phyloP scores from a whole-genome alignment of 1,140 invertebrate species.

The Neodiprion virginianus region DNA sequence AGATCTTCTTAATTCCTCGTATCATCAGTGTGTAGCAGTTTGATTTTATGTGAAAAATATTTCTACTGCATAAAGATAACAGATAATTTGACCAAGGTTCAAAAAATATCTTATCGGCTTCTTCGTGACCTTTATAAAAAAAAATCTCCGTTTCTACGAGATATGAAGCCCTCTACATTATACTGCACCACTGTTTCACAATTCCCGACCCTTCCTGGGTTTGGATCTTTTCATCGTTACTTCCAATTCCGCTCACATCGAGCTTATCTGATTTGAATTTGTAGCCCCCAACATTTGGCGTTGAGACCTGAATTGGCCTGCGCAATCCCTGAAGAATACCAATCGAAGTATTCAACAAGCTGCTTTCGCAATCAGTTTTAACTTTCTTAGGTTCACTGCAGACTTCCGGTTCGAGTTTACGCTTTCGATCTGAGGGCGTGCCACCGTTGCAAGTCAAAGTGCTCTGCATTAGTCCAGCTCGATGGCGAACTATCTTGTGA shows the following conservation, averaged over 20 bases:
- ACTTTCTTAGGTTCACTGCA: conserved; percentile 35
- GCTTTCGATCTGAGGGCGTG: conserved; percentile 41
- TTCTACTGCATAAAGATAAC: too few species aligned
- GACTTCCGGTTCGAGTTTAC: conserved; percentile 34
- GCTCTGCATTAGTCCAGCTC: conserved; percentile 28
- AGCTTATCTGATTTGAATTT: conserved; percentile 41
- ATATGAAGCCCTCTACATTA: background rate
- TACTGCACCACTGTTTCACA: background rate
- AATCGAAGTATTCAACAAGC: conserved; percentile 42
- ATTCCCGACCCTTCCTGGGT: background rate
- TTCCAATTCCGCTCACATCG: conserved; percentile 27
- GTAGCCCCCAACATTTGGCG: conserved; percentile 34
- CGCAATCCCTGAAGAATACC: conserved; percentile 37
- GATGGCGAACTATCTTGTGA: conserved; percentile 37
- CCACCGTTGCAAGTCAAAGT: conserved; percentile 30
- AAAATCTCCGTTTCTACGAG: background rate
- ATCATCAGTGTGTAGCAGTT: too few species aligned
- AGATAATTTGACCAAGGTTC: too few species aligned
- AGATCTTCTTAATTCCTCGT: too few species aligned
- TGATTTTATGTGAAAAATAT: too few species aligned
- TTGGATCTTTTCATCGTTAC: conserved; percentile 16
- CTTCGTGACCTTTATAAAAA: background rate
- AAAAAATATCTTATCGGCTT: too few species aligned
- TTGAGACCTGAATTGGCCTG: conserved; percentile 44
- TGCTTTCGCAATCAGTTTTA: conserved; percentile 35